Evolutionary conservation across 1,140 invertebrate species (phyloP), one percentile per base, ranked within the genome.

Genomic region (Saccostrea glomerata): DNA sequence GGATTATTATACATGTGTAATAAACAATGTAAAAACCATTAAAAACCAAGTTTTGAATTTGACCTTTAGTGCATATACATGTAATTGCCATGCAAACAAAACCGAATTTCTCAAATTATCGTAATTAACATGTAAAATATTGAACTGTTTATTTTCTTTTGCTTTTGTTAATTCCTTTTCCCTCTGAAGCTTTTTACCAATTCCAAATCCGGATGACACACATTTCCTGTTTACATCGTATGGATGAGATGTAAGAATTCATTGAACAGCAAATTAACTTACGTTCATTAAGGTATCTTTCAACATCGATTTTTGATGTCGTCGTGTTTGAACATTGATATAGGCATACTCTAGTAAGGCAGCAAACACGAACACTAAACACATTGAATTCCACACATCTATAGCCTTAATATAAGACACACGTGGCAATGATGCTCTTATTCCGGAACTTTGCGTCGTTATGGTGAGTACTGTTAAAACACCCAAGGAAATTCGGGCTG

Each of bases 311-410:
- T 77, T 77, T 13, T 77, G 70, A 15, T 77, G 25, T 36, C 70
- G 70, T 36, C 70, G 70, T 77, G 70, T 77, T 77, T 77, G 70
- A 5, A 92, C 92, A 73, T 92, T 95, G 20, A 98, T 97, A n/a
- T 98, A 97, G 0, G 97, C 97, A 93, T 98, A 98, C 95, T 98
- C 98, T 25, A 97, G 96, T 15, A 98, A 95, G 11, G 97, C 97
- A 1, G 97, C 96, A 92, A 98, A 98, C 6, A 98, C 97, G 84
- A 98, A 98, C 87, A 98, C 96, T 96, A 98, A 97, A 92, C 98
- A 98, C 11, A 97, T 97, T 15, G 97, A 97, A 97, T 98, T 98
- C 97, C 97, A 98, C 1, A 98, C 95, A 94, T 98, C 97, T 25
- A 98, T 95, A 17, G 97, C 97, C 97, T 98, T 97, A 55, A 97